A percentile compares a stretch with the other conserved stretches of the same genome.
phyloP scores from a whole-genome alignment of 2,113 vertebrate species.

The Butorides virescens region DNA sequence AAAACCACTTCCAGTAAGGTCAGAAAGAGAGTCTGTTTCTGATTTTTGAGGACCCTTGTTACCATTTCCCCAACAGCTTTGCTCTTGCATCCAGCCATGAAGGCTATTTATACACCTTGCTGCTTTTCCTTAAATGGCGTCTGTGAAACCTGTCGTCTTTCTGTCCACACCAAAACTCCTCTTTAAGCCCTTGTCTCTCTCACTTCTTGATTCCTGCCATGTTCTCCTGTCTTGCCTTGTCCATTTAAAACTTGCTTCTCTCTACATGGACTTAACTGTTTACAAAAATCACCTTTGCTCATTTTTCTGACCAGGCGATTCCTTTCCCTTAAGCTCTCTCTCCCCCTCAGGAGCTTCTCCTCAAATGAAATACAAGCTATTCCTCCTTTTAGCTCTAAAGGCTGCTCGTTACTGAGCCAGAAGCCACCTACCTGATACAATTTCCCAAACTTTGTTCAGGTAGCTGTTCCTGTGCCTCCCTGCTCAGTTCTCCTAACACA shows the following conservation, averaged over 20 bases:
- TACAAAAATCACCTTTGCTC: background rate
- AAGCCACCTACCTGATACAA: background rate
- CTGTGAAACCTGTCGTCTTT: background rate
- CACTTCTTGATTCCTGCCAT: background rate
- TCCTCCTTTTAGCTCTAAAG: background rate
- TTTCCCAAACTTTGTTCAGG: background rate
- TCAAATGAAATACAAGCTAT: background rate
- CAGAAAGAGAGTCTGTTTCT: background rate
- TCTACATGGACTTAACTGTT: background rate
- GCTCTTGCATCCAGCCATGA: background rate
- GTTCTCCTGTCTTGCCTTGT: background rate
- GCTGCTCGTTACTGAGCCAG: background rate
- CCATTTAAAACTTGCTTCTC: background rate
- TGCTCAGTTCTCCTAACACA: background rate
- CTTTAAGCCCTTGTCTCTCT: background rate
- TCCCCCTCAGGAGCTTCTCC: background rate
- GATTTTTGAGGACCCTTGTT: background rate
- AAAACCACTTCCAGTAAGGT: background rate
- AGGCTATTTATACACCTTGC: constrained; percentile 35
- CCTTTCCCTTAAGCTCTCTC: background rate
- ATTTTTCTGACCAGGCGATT: background rate
- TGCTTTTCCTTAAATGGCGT: constrained; percentile 30
- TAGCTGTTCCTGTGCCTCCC: background rate
- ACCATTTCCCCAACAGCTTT: background rate
- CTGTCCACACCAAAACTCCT: background rate